phyloP scores from a whole-genome alignment of 2,797 vertebrate genomes.

The Melanotaenia trifasciata region DNA sequence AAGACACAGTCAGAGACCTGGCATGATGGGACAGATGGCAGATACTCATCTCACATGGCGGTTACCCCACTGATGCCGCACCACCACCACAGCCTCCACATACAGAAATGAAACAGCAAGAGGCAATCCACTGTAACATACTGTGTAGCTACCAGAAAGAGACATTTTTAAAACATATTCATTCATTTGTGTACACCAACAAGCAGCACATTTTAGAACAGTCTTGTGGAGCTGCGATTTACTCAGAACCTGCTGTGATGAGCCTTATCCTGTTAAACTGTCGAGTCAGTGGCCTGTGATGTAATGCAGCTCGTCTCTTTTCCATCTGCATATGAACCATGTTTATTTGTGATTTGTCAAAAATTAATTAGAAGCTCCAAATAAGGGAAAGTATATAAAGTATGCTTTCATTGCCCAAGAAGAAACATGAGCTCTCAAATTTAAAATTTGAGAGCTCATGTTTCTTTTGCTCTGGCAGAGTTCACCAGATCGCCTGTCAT shows the following conservation, averaged over 20 bases:
- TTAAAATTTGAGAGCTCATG: neutral
- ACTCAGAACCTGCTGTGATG: conserved; percentile 9
- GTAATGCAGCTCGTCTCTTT: conserved; percentile 20
- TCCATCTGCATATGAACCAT: conserved; percentile 1
- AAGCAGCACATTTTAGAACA: neutral
- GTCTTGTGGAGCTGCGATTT: conserved; percentile 14
- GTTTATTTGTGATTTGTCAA: neutral
- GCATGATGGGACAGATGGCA: conserved; percentile 60
- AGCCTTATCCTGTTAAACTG: conserved; percentile 23
- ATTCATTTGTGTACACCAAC: neutral
- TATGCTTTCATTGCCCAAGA: neutral
- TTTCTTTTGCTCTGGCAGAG: neutral
- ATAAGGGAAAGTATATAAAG: neutral
- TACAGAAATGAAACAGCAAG: conserved; percentile 26
- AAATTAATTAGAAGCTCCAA: neutral
- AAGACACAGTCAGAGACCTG: conserved; percentile 42
- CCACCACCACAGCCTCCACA: conserved; percentile 7
- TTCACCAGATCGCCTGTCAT: neutral
- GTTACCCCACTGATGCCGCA: conserved; percentile 12
- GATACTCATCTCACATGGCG: conserved; percentile 29
- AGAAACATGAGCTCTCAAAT: neutral
- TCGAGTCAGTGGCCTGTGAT: conserved; percentile 44
- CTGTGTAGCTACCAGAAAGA: neutral
- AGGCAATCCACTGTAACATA: neutral
- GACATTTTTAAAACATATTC: neutral